Evolutionary conservation across 2,113 vertebrate genomes (phyloP), one percentile per base, ranked within the genome.

Genomic region (Cebidichthys violaceus): DNA sequence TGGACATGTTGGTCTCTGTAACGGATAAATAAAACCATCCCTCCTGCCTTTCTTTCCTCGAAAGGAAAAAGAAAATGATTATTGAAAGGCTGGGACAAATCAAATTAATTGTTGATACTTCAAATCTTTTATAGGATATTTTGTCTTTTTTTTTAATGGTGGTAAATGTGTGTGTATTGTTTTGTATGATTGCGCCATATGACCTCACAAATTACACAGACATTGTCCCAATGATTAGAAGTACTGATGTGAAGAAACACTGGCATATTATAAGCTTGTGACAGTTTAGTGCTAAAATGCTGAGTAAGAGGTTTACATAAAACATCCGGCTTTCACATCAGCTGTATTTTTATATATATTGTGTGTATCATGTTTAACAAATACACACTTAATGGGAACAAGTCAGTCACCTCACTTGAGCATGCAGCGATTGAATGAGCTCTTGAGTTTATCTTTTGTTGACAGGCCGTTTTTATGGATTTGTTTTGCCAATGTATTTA

Each of bases 131-230:
- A 37, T 20, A 13, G 6, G 18, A 70, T 8, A 43, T 70, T 54
- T 9, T 0, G 13, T 59, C 20, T 27, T 47, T 10, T 13, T 35
- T 45, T 39, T n/a, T 55, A 54, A 31, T 55, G 35, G 6, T 33
- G 31, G 31, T 33, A 33, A 33, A 6, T 33, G 33, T 33, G 15
- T 69, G 6, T n/a, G 70, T 55, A 78, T 57, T 33, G 13, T 57
- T 68, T 73, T 66, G 31, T 79, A 70, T 41, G 47, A 70, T 81
- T 79, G 27, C 66, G 69, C 54, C 35, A 39, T 43, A 37, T 57
- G 66, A 47, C 39, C 11, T 70, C 7, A 9, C 35, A 37, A 55
- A 55, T 69, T 60, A 5, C 55, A 13, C 29, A 55, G 50, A 41
- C 45, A 41, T 52, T 4, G 50, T 68, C 20, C 20, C 43, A 60